A percentile compares a stretch with the other conserved stretches of the same genome.
phyloP scores from a whole-genome alignment of 2,113 vertebrate genomes.

The Tringa solitaria region DNA sequence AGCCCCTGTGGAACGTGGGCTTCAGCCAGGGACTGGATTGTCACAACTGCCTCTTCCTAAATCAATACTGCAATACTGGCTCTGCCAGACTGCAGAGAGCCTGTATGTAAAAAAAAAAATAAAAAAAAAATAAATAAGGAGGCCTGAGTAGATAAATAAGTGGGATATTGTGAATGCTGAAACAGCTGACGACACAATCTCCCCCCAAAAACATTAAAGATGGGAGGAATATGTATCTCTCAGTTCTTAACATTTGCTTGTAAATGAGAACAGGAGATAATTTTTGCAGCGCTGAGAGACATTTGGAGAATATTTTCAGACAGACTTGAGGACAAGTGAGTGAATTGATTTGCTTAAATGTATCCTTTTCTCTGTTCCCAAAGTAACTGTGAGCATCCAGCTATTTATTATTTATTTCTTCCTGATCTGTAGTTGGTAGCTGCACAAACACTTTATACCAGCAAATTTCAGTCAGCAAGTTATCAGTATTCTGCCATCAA shows the following conservation, averaged over 20 bases:
- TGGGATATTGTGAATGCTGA: not conserved
- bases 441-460: not conserved
- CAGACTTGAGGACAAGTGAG: conserved; percentile 20
- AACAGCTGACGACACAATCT: not conserved
- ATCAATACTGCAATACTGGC: not conserved
- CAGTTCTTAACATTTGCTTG: not conserved
- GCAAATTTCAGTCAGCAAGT: not conserved
- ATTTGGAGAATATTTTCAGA: conserved; percentile 43
- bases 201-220: not conserved
- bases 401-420: conserved; percentile 29
- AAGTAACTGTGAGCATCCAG: conserved; percentile 8
- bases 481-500: not conserved
- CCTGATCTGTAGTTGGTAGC: not conserved
- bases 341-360: conserved; percentile 4
- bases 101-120: not conserved
- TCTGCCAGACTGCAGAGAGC: conserved; percentile 6
- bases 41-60: conserved; percentile 14
- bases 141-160: not conserved
- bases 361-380: not conserved
- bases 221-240: not conserved
- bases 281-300: conserved; percentile 24
- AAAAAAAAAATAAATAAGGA: not conserved
- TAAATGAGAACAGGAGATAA: conserved; percentile 38
- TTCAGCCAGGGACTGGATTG: not conserved
- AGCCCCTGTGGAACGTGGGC: accelerated